A percentile compares a stretch with the other conserved stretches of the same genome.
phyloP scores from a whole-genome alignment of 2,113 vertebrate species.

The Syrmaticus mikado region DNA sequence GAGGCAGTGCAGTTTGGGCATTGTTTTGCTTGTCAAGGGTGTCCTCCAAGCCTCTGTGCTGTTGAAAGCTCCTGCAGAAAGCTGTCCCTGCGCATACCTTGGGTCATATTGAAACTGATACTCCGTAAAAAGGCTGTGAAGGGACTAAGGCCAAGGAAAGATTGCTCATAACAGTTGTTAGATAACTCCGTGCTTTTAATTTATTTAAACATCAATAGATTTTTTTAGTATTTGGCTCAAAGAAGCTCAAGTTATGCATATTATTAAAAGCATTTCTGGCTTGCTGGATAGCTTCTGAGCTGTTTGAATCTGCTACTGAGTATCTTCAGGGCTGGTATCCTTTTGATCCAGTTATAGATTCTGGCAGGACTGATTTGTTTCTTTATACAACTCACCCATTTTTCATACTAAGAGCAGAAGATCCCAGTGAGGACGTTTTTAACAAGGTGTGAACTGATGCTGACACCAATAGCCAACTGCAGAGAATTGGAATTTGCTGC shows the following conservation, averaged over 20 bases:
- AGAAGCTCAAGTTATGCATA: not conserved
- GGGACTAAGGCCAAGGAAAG: not conserved
- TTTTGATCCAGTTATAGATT: not conserved
- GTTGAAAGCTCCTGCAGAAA: not conserved
- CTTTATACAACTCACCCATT: not conserved
- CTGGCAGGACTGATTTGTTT: conserved; percentile 9
- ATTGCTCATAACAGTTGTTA: not conserved
- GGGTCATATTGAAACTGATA: not conserved
- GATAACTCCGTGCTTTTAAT: not conserved
- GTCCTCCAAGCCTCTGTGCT: not conserved
- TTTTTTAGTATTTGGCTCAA: not conserved
- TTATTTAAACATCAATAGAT: not conserved
- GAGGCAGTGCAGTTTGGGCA: not conserved
- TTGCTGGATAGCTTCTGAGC: not conserved
- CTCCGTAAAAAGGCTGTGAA: not conserved
- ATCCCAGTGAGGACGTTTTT: not conserved
- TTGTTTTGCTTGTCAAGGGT: not conserved
- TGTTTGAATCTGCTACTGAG: not conserved
- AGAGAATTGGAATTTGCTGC: not conserved
- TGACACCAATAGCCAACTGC: not conserved
- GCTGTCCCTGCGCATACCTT: not conserved
- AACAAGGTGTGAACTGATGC: not conserved
- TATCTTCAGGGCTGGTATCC: not conserved
- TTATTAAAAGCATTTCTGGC: conserved; percentile 29
- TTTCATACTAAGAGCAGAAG: not conserved